phyloP scores from a whole-genome alignment of 2,888 invertebrate species.

The Lampropteryx suffumata region DNA sequence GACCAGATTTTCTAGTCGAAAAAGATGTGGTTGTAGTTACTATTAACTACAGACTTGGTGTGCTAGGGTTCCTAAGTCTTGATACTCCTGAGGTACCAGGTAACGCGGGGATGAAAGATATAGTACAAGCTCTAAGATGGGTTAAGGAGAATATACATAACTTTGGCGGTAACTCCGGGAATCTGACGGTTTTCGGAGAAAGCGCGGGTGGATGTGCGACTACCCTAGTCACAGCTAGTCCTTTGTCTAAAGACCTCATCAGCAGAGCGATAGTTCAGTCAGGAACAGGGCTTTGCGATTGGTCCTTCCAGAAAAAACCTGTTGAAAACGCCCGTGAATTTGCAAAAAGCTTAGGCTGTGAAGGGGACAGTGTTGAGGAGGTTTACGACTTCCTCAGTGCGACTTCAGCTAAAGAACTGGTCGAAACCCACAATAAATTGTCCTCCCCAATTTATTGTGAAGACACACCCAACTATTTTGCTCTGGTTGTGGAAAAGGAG shows the following conservation, averaged over 20 bases:
- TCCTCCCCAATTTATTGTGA: slow-evolving; percentile 38
- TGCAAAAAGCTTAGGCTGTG: slow-evolving; percentile 60
- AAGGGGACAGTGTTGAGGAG: slow-evolving; percentile 58
- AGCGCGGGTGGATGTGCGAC: slow-evolving; percentile 61
- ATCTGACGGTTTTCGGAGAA: slow-evolving; percentile 70
- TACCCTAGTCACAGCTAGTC: slow-evolving; percentile 63
- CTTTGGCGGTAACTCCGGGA: slow-evolving; percentile 71
- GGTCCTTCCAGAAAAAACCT: slow-evolving; percentile 57
- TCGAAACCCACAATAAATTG: slow-evolving; percentile 52
- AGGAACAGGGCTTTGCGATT: slow-evolving; percentile 53
- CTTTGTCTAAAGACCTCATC: slow-evolving; percentile 59
- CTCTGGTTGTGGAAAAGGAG: slow-evolving; percentile 65
- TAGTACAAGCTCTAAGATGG: slow-evolving; percentile 68
- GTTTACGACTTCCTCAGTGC: slow-evolving; percentile 64
- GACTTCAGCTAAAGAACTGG: slow-evolving; percentile 62
- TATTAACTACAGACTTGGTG: slow-evolving; percentile 79
- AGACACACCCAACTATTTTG: slow-evolving; percentile 39
- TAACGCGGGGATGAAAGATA: slow-evolving; percentile 72
- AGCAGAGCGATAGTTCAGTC: slow-evolving; percentile 70
- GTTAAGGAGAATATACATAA: slow-evolving; percentile 67
- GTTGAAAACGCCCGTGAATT: slow-evolving; percentile 58
- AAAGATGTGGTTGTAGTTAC: slow-evolving; percentile 83
- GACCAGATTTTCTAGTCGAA: slow-evolving; percentile 80
- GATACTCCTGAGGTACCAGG: slow-evolving; percentile 75
- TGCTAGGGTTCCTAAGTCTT: slow-evolving; percentile 67